These are phyloP conservation scores for Menura novaehollandiae DNA, from an alignment of 2,113 vertebrate genomes.

Conservation along the genomic window DNA sequence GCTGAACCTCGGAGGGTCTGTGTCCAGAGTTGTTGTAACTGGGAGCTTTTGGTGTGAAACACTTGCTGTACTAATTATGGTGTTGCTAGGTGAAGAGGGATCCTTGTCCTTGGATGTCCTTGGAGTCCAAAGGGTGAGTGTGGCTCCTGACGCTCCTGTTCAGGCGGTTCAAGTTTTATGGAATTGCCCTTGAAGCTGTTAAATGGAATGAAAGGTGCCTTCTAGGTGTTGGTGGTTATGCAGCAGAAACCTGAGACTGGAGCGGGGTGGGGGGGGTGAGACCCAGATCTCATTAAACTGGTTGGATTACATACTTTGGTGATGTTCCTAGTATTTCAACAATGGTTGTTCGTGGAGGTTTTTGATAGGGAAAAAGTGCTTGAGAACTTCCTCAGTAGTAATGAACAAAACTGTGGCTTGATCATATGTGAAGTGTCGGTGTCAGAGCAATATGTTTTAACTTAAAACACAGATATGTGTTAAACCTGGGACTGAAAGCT, in stretches of 20 bases:
- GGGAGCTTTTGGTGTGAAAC: neutral
- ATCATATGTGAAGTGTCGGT: neutral
- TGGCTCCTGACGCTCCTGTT: fast-evolving
- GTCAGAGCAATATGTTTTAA: neutral
- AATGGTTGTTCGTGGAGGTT: neutral
- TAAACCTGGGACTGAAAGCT: neutral
- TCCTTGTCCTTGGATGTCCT: neutral
- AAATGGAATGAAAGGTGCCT: neutral
- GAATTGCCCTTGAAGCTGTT: slow-evolving; percentile 14
- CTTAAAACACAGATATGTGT: neutral
- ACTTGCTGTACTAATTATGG: neutral
- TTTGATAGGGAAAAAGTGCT: neutral
- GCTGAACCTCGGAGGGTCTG: neutral
- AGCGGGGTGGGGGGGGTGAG: fast-evolving
- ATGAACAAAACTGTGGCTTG: neutral
- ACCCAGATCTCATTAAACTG: neutral
- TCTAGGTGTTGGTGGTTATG: neutral
- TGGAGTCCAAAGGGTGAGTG: neutral
- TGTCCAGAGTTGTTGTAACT: neutral
- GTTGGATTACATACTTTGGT: neutral
- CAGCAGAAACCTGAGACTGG: neutral
- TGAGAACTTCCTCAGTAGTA: neutral
- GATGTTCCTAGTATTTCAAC: neutral
- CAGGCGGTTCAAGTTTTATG: neutral
- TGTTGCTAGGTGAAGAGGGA: neutral